phyloP scores from a whole-genome alignment of 2,797 vertebrate species.

The Heteromormyrus szaboi region DNA sequence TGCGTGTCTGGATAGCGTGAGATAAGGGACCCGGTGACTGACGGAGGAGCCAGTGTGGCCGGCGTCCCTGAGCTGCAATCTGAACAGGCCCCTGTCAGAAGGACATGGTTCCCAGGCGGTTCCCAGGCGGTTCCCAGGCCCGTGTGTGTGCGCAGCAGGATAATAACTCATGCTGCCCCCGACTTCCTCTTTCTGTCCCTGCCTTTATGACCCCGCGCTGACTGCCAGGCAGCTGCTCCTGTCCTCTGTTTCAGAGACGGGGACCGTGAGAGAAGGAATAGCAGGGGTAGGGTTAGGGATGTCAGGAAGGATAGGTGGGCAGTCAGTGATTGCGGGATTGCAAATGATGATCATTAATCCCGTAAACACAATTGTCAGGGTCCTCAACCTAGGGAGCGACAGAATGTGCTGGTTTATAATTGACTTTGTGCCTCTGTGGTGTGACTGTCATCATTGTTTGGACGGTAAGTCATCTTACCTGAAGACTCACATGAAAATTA shows the following conservation, averaged over 20 bases:
- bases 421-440: neutral
- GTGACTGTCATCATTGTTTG: neutral
- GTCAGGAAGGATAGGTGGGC: neutral
- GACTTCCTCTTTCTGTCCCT: conserved; percentile 67
- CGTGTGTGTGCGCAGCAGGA: conserved; percentile 57
- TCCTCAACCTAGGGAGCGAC: neutral
- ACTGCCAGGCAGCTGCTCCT: conserved; percentile 63
- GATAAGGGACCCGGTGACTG: conserved; percentile 30
- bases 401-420: neutral
- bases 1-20: neutral
- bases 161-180: conserved; percentile 62
- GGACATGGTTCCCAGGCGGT: conserved; percentile 41
- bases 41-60: neutral
- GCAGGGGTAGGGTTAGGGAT: conserved; percentile 30
- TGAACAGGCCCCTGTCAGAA: conserved; percentile 52
- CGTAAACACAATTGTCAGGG: neutral
- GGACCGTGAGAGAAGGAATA: neutral
- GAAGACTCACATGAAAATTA: neutral
- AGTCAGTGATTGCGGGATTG: neutral
- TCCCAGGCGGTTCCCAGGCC: conserved; percentile 63
- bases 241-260: conserved; percentile 37
- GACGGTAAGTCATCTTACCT: neutral
- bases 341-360: neutral
- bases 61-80: conserved; percentile 27
- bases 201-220: conserved; percentile 56